Conservation (phyloP, 2,888 invertebrate species). For the Epistrophe eligans region DNA sequence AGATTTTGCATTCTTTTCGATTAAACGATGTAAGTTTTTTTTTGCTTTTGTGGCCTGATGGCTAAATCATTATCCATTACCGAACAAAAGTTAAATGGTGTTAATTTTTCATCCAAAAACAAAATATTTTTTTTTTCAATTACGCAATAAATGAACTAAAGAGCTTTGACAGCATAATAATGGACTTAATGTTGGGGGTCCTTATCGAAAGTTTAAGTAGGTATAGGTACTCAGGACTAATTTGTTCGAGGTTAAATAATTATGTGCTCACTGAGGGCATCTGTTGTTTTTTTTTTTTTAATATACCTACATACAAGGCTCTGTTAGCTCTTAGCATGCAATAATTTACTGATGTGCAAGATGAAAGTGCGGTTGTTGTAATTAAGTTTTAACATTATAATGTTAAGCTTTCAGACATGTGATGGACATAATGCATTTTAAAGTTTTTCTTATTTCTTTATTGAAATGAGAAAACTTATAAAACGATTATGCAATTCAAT, state of each 20-base stretch:
- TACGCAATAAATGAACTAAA: constrained; percentile 30
- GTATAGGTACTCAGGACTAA: constrained; percentile 52
- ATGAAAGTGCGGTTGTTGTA: constrained; percentile 48
- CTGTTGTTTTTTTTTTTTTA: constrained; percentile 1
- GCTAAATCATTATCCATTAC: constrained; percentile 32
- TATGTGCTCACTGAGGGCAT: constrained; percentile 18
- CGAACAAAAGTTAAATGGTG: constrained; percentile 51
- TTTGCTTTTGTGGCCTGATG: constrained; percentile 15
- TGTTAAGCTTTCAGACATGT: constrained; percentile 39
- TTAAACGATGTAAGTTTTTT: constrained; percentile 7
- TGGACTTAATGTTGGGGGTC: constrained; percentile 50
- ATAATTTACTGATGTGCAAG: constrained; percentile 10
- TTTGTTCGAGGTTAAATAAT: constrained; percentile 21
- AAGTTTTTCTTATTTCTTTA: neutral
- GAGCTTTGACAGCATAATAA: constrained; percentile 50
- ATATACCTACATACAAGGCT: neutral
- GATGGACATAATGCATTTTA: neutral
- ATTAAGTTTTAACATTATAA: constrained; percentile 50
- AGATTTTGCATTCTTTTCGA: constrained; percentile 27
- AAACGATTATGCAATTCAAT: constrained; percentile 43
- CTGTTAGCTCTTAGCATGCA: constrained; percentile 19
- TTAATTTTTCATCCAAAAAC: constrained; percentile 57
- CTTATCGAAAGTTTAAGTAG: constrained; percentile 45
- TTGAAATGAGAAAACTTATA: constrained; percentile 15
- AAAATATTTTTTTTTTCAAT: constrained; percentile 21